Percentiles rank a stretch among this genome's conserved stretches.
Evolutionary conservation across 2,888 invertebrate genomes (phyloP).

Genomic region (Andrena minutula): DNA sequence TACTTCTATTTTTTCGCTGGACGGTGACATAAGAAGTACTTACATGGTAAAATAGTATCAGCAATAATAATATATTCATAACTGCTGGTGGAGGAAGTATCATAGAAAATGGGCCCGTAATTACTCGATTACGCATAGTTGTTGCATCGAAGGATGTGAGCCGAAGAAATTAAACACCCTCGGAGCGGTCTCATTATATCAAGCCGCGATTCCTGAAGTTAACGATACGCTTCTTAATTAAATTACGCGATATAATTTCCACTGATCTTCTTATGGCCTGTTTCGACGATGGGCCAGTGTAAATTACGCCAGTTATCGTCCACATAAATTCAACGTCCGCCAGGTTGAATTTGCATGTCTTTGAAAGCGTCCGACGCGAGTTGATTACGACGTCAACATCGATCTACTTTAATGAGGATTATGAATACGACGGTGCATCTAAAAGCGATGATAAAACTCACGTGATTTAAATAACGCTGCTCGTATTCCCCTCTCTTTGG

Average conservation of each 20-base stretch:
- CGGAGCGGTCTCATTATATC: constrained; percentile 21
- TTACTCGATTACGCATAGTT: neutral
- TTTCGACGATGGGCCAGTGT: constrained; percentile 27
- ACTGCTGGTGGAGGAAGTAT: neutral
- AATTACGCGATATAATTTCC: constrained; percentile 46
- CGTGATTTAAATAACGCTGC: no score
- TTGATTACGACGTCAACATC: constrained; percentile 35
- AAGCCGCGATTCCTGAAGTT: constrained; percentile 9
- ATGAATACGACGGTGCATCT: neutral
- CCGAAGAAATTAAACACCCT: constrained; percentile 32
- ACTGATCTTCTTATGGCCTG: constrained; percentile 31
- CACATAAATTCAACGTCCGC: constrained; percentile 43
- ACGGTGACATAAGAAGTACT: neutral
- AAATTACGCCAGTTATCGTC: constrained; percentile 39
- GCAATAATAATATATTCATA: neutral
- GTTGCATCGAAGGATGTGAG: constrained; percentile 13
- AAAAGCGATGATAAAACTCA: neutral
- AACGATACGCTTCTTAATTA: constrained; percentile 38
- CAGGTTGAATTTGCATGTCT: constrained; percentile 33
- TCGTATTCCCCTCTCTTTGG: no score
- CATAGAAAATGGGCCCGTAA: neutral
- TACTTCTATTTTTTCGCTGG: neutral
- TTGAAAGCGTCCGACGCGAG: constrained; percentile 14
- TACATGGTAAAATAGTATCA: neutral
- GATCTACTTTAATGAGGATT: neutral